phyloP scores from a whole-genome alignment of 2,113 vertebrate genomes.

The Microcebus jonahi region DNA sequence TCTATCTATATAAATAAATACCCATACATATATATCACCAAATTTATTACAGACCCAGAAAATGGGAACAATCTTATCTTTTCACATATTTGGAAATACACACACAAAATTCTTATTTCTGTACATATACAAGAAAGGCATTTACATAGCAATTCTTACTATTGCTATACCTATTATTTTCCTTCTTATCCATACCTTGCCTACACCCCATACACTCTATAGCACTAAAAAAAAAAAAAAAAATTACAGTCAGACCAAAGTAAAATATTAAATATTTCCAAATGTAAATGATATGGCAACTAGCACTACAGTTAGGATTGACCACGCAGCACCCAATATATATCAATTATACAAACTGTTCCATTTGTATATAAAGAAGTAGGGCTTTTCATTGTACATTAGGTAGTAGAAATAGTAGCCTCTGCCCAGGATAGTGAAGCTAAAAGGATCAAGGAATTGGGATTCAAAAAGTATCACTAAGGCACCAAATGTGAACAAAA shows the following conservation, averaged over 20 bases:
- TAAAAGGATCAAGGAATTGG: neutral
- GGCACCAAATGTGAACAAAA: neutral
- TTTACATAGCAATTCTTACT: neutral
- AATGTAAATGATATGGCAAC: neutral
- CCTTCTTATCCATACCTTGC: neutral
- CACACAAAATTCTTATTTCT: neutral
- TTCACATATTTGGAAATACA: neutral
- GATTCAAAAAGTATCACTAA: neutral
- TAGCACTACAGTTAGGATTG: neutral
- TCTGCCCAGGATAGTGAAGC: neutral
- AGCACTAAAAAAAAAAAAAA: neutral
- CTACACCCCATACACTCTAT: neutral
- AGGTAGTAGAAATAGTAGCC: neutral
- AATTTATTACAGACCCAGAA: neutral
- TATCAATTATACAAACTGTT: neutral
- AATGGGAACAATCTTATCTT: neutral
- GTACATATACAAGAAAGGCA: neutral
- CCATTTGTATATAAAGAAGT: neutral
- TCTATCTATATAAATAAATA: neutral
- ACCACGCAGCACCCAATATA: neutral
- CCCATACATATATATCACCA: neutral
- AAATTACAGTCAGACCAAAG: neutral
- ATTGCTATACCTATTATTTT: neutral
- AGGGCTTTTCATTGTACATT: neutral
- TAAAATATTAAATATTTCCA: neutral